Evolutionary conservation across 2,888 invertebrate species (phyloP).

Genomic region (Sturmia bella): DNA sequence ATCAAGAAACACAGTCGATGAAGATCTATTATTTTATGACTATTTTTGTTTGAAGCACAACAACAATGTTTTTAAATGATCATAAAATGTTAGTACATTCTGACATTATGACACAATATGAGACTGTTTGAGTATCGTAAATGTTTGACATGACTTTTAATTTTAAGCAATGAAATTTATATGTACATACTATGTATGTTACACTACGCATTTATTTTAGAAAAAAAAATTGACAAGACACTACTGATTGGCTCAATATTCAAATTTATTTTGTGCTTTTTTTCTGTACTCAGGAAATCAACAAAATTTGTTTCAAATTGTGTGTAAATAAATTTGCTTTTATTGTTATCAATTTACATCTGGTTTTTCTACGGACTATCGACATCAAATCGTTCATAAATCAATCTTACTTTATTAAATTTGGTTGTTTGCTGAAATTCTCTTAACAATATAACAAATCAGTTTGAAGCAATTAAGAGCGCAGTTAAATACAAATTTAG

Average conservation of each 20-base stretch:
- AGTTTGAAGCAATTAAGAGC: conserved; percentile 4
- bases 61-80: too few species aligned
- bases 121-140: too few species aligned
- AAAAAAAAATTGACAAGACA: not conserved
- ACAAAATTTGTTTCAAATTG: conserved; percentile 8
- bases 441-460: conserved; percentile 32
- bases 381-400: conserved; percentile 37
- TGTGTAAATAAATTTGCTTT: not conserved
- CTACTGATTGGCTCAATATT: not conserved
- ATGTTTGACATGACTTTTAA: too few species aligned
- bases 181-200: too few species aligned
- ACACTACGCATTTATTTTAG: too few species aligned
- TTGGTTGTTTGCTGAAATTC: not conserved
- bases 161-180: too few species aligned
- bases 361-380: not conserved
- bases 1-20: too few species aligned
- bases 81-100: too few species aligned
- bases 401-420: conserved; percentile 30
- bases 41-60: too few species aligned
- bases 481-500: not conserved
- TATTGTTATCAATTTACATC: conserved; percentile 2
- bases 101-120: too few species aligned
- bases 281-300: conserved; percentile 16
- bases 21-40: too few species aligned
- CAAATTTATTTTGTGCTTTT: conserved; percentile 15